Evolutionary conservation across 2,113 vertebrate genomes (phyloP), one percentile per base, ranked within the genome.

Genomic region (Micromys minutus): DNA sequence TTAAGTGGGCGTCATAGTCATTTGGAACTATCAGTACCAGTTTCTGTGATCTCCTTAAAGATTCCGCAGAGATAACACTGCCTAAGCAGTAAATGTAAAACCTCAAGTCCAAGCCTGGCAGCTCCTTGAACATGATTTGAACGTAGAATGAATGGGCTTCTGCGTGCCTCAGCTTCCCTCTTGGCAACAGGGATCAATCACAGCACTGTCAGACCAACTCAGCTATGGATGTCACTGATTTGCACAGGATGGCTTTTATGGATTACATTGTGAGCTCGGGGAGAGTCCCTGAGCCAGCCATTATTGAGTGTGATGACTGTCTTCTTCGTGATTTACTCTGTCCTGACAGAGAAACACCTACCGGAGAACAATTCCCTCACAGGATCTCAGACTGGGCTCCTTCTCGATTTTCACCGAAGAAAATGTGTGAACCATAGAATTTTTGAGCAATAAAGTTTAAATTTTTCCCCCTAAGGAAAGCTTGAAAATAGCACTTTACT

Each of bases 361-460:
- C n/a, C 86, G 91, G 93, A 90, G 3, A 45, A 47, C 42, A 55
- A 39, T 87, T 79, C 19, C 75, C 55, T 79, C 76, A 72, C 34
- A 61, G 29, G 87, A 74, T 69, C 50, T 5, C 29, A 21, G 36
- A 59, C 55, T 87, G 76, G 7, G 36, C 57, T 65, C 13, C 90
- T 67, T 52, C 92, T 86, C 90, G 55, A 74, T 91, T 61, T 93
- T 95, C 31, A 80, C 13, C 36, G 15, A 91, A 89, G 77, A 95
- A n/a, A 86, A 84, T 79, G 74, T 57, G 59, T 84, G 1, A 45
- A 36, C 2, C 63, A 31, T 26, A 74, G 22, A 22, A 71, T 75
- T 92, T 29, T 81, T 61, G 36, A 50, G 19, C 52, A 90, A 81
- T 55, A 76, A 16, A 36, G 45, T 52, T 67, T 67, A 71, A 74